phyloP scores from a whole-genome alignment of 2,113 vertebrate species.

The Calidris pugnax region DNA sequence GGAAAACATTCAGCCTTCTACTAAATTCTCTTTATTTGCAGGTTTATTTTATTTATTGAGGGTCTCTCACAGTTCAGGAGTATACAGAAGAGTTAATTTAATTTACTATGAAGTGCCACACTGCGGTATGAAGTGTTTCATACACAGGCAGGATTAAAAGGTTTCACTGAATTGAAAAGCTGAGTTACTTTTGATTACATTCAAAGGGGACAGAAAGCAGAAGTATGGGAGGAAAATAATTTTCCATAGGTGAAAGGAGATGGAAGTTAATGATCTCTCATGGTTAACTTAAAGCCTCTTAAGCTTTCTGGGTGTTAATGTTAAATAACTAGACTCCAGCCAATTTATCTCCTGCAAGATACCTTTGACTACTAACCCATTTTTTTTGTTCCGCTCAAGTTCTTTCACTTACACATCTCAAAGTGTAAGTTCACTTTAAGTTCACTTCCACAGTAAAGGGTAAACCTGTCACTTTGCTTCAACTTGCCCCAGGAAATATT shows the following conservation, averaged over 20 bases:
- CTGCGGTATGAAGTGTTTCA: not conserved
- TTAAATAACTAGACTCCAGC: not conserved
- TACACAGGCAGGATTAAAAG: not conserved
- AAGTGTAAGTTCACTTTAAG: not conserved
- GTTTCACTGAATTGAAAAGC: not conserved
- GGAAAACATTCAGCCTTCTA: not conserved
- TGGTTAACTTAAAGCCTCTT: not conserved
- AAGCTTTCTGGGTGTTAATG: not conserved
- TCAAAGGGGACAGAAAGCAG: not conserved
- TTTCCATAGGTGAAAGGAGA: not conserved
- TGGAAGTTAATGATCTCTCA: constrained; percentile 8
- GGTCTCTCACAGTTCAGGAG: not conserved
- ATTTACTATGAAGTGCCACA: not conserved
- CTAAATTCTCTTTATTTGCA: not conserved
- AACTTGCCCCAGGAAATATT: not conserved
- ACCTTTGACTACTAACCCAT: not conserved
- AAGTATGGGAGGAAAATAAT: not conserved
- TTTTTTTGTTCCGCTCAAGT: not conserved
- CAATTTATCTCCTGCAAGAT: not conserved
- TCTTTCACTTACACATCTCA: not conserved
- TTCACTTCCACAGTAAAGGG: not conserved
- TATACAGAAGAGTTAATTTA: not conserved
- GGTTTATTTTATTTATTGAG: constrained; percentile 9
- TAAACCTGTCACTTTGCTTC: not conserved
- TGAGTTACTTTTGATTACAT: not conserved